Evolutionary conservation across 2,113 vertebrate species (phyloP).

Genomic region (Rhagologus leucostigma): DNA sequence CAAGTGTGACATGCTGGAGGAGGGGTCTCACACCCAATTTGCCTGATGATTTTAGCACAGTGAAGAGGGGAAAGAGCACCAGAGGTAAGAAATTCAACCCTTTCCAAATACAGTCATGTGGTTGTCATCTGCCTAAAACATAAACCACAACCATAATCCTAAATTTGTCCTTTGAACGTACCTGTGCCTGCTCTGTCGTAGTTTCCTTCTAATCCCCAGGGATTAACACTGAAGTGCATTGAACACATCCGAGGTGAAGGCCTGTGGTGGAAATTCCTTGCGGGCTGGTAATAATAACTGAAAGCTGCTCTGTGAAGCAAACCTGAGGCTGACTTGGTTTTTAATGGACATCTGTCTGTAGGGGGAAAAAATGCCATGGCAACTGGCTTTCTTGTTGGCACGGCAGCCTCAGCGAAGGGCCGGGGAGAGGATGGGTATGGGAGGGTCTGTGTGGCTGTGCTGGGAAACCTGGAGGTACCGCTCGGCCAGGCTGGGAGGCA

Average conservation of each 20-base stretch:
- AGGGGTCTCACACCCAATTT: not conserved
- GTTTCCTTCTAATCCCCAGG: slow-evolving; percentile 14
- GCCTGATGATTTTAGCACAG: not conserved
- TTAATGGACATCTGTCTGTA: slow-evolving; percentile 68
- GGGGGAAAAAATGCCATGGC: slow-evolving; percentile 61
- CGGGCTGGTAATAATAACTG: slow-evolving; percentile 2
- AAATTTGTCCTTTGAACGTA: not conserved
- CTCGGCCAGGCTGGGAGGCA: not conserved
- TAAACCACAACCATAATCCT: not conserved
- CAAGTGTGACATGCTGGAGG: not conserved
- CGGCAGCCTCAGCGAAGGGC: not conserved
- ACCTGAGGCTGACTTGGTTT: slow-evolving; percentile 65
- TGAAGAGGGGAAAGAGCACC: not conserved
- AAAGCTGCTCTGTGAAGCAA: slow-evolving; percentile 52
- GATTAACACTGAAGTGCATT: slow-evolving; percentile 13
- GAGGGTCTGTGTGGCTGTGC: not conserved
- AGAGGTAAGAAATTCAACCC: not conserved
- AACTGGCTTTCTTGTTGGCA: slow-evolving; percentile 57
- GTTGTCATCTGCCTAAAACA: not conserved
- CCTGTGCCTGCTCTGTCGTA: not conserved
- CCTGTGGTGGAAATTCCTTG: slow-evolving; percentile 25
- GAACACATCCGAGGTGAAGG: slow-evolving; percentile 43
- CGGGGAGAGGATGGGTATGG: not conserved
- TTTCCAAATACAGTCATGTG: not conserved
- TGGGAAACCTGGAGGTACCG: not conserved